phyloP scores from a whole-genome alignment of 2,797 vertebrate species.

The Malurus splendens region DNA sequence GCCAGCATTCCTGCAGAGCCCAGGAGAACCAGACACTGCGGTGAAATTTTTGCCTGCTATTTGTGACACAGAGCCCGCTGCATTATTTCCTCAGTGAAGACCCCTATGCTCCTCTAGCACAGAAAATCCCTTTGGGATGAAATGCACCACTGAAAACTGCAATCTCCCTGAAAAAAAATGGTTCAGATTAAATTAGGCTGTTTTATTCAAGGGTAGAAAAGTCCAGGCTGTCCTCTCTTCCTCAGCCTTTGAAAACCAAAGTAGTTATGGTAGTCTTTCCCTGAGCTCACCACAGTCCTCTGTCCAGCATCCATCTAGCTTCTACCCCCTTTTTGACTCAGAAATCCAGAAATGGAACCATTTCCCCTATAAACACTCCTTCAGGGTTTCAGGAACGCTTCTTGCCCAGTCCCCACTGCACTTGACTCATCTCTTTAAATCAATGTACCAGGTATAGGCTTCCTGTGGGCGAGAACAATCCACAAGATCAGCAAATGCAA shows the following conservation, averaged over 20 bases:
- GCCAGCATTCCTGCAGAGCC: background rate
- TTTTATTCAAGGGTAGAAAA: background rate
- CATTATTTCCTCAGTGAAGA: background rate
- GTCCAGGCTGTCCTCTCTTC: background rate
- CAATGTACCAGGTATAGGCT: background rate
- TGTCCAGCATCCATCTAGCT: background rate
- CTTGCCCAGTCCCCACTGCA: background rate
- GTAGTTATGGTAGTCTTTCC: background rate
- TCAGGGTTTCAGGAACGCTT: background rate
- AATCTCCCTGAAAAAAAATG: background rate
- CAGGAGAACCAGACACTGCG: background rate
- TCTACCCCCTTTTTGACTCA: background rate
- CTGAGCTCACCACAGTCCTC: background rate
- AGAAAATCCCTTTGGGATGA: background rate
- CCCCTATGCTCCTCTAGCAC: background rate
- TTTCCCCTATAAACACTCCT: background rate
- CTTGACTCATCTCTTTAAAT: background rate
- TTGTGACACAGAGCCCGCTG: background rate
- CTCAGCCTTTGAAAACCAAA: background rate
- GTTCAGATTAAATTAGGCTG: background rate
- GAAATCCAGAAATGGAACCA: background rate
- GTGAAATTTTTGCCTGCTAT: background rate
- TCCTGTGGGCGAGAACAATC: background rate
- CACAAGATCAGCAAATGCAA: background rate
- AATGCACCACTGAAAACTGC: background rate